Evolutionary conservation across 2,113 vertebrate species (phyloP).

Genomic region (Puntigrus tetrazona): DNA sequence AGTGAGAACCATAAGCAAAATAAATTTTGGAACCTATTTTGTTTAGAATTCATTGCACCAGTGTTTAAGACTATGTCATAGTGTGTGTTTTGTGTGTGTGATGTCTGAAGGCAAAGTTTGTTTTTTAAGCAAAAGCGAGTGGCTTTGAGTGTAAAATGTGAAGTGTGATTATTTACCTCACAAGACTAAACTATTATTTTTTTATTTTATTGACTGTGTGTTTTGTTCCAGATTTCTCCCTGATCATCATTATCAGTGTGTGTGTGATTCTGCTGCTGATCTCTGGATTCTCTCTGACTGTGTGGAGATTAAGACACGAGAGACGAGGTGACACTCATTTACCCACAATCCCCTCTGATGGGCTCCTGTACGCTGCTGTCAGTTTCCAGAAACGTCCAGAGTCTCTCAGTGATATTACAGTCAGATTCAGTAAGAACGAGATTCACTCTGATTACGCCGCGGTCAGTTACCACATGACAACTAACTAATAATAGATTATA

Average conservation of each 20-base stretch:
- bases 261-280: neutral
- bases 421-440: neutral
- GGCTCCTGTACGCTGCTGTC: neutral
- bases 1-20: too few relatives aligned
- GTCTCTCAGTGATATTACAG: neutral
- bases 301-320: neutral
- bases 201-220: too few relatives aligned
- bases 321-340: neutral
- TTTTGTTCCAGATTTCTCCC: neutral
- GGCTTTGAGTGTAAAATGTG: too few relatives aligned
- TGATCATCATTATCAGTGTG: neutral
- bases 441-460: neutral
- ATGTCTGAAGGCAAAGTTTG: too few relatives aligned
- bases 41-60: too few relatives aligned
- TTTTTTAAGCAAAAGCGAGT: too few relatives aligned
- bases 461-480: rapidly evolving
- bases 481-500: too few relatives aligned
- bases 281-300: neutral
- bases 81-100: too few relatives aligned
- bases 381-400: neutral
- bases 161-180: too few relatives aligned
- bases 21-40: too few relatives aligned
- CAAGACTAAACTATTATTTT: too few relatives aligned
- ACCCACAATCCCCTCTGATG: conserved; percentile 1
- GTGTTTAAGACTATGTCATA: too few relatives aligned